phyloP scores from a whole-genome alignment of 2,797 vertebrate genomes.

The Falco novaeseelandiae region DNA sequence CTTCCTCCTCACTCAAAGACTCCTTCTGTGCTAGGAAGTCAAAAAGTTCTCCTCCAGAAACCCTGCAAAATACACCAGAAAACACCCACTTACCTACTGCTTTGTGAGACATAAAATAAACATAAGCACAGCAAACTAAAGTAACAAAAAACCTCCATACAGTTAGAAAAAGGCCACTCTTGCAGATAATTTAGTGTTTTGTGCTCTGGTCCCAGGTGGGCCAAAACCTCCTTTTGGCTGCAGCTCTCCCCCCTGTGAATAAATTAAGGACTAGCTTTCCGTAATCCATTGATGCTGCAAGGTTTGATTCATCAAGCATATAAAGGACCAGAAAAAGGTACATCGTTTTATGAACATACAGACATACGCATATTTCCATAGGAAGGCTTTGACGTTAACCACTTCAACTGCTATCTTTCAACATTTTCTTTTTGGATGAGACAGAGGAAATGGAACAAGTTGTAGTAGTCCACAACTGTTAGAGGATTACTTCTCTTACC shows the following conservation, averaged over 20 bases:
- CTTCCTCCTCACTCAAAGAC: slow-evolving; percentile 95
- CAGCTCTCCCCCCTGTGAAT: background rate
- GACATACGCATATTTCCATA: background rate
- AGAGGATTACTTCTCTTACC: background rate
- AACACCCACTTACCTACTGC: background rate
- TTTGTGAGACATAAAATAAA: background rate
- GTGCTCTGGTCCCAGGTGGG: background rate
- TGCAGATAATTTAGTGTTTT: background rate
- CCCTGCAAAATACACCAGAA: slow-evolving; percentile 74
- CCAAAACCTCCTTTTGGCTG: background rate
- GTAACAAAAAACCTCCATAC: background rate
- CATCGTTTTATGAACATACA: background rate
- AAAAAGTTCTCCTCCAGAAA: slow-evolving; percentile 92
- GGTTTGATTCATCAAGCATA: background rate
- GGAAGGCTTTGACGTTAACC: background rate
- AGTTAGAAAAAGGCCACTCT: background rate
- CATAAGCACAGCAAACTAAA: background rate
- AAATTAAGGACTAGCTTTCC: background rate
- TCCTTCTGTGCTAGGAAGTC: slow-evolving; percentile 96
- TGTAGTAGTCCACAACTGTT: background rate
- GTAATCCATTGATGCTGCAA: background rate
- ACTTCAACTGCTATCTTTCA: background rate
- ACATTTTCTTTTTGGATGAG: background rate
- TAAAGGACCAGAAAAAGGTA: background rate
- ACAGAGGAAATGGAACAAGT: background rate